These are phyloP conservation scores for Thamnophis elegans DNA, from an alignment of 2,797 vertebrate species.

Conservation along the genomic window DNA sequence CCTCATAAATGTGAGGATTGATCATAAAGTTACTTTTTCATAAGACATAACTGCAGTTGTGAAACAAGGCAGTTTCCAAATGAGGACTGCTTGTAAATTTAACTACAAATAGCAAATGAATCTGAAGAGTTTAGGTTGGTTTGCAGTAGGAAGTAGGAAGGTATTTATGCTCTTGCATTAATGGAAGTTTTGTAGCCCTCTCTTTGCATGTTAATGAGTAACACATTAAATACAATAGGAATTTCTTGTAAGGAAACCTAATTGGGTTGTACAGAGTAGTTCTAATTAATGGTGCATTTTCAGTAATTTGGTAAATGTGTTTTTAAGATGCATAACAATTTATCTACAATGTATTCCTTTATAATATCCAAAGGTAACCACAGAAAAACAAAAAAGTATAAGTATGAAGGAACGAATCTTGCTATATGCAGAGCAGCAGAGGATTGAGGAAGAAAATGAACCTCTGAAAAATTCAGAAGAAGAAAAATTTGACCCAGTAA, in stretches of 20 bases:
- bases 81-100: background rate
- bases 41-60: background rate
- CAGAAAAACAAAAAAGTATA: constrained; percentile 72
- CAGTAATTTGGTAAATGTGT: background rate
- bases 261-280: no score
- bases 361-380: constrained; percentile 56
- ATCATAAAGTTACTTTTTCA: background rate
- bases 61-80: background rate
- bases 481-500: constrained; percentile 92
- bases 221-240: background rate
- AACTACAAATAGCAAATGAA: background rate
- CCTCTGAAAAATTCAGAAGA: constrained; percentile 71
- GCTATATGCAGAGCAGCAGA: constrained; percentile 85
- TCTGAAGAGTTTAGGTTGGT: background rate
- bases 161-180: background rate
- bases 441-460: constrained; percentile 79
- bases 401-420: constrained; percentile 96
- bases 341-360: background rate
- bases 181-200: background rate
- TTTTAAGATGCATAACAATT: background rate
- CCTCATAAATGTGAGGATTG: background rate
- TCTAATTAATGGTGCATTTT: background rate
- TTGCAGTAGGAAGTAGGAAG: background rate
- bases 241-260: background rate
- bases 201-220: background rate